Evolutionary conservation across 2,113 vertebrate species (phyloP).

Genomic region (Pitta sordida): DNA sequence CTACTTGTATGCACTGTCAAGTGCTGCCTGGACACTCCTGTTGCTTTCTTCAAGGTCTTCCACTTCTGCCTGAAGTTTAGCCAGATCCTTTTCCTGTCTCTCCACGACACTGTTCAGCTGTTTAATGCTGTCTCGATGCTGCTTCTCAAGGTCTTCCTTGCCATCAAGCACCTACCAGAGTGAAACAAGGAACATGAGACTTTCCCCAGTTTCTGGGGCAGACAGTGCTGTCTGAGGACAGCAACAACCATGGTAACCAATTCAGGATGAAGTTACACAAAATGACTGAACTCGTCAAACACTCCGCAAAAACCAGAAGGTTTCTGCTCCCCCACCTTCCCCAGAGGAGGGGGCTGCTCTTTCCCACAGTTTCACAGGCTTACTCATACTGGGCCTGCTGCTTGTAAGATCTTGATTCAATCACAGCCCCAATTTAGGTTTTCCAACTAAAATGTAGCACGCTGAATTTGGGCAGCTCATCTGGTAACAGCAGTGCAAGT

Average conservation of each 20-base stretch:
- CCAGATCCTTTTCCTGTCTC: slow-evolving; percentile 87
- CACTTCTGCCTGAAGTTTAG: slow-evolving; percentile 75
- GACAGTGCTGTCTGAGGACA: not conserved
- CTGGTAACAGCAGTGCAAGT: not conserved
- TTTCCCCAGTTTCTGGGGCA: not conserved
- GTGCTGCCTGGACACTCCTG: slow-evolving; percentile 88
- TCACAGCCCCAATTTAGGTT: not conserved
- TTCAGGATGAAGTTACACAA: not conserved
- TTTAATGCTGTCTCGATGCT: slow-evolving; percentile 95
- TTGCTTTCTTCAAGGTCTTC: slow-evolving; percentile 89
- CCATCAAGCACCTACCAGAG: slow-evolving; percentile 86
- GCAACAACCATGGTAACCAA: not conserved
- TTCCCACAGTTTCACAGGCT: not conserved
- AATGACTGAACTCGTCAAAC: not conserved
- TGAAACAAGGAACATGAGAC: not conserved
- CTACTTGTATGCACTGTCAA: slow-evolving; percentile 92
- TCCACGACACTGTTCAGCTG: slow-evolving; percentile 89
- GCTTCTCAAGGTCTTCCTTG: slow-evolving; percentile 95
- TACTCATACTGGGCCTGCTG: not conserved
- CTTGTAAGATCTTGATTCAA: not conserved
- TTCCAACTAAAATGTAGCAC: not conserved
- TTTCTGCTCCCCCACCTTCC: not conserved
- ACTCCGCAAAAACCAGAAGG: not conserved
- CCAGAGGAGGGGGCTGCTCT: not conserved
- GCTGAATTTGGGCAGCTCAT: not conserved